Percentiles rank a stretch among this genome's conserved stretches.
phyloP scores from a whole-genome alignment of 2,797 vertebrate species.

The Aphelocoma californica region DNA sequence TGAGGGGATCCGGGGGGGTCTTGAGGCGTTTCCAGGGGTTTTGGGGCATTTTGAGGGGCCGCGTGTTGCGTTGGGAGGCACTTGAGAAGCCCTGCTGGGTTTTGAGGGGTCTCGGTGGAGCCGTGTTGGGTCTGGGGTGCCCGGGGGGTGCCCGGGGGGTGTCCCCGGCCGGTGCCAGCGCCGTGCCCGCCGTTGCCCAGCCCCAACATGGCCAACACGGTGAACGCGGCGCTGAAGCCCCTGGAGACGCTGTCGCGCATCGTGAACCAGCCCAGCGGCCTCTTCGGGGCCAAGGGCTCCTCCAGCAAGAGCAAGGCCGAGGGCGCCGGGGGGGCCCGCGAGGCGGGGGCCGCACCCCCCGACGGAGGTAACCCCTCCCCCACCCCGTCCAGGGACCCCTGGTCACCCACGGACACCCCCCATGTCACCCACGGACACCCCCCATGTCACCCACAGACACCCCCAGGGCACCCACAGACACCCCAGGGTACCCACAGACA shows the following conservation, averaged over 20 bases:
- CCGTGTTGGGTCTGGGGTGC: background rate
- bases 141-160: no score
- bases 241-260: conserved; percentile 94
- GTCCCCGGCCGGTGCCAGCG: background rate
- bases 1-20: no score
- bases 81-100: no score
- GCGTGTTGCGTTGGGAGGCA: no score
- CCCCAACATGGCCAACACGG: conserved; percentile 97
- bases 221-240: conserved; percentile 94
- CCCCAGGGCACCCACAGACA: no score
- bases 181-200: conserved; percentile 55
- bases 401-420: background rate
- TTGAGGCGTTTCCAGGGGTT: no score
- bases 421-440: no score
- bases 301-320: conserved; percentile 94
- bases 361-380: background rate
- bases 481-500: no score
- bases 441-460: no score
- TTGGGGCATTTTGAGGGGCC: no score
- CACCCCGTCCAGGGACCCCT: no score
- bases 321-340: conserved; percentile 81
- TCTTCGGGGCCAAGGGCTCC: conserved; percentile 91
- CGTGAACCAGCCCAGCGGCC: conserved; percentile 94
- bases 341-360: conserved; percentile 68
- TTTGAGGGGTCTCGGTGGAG: no score